Percentiles rank a stretch among this genome's conserved stretches.
Evolutionary conservation across 2,888 invertebrate species (phyloP).

Genomic region (Neria commutata): DNA sequence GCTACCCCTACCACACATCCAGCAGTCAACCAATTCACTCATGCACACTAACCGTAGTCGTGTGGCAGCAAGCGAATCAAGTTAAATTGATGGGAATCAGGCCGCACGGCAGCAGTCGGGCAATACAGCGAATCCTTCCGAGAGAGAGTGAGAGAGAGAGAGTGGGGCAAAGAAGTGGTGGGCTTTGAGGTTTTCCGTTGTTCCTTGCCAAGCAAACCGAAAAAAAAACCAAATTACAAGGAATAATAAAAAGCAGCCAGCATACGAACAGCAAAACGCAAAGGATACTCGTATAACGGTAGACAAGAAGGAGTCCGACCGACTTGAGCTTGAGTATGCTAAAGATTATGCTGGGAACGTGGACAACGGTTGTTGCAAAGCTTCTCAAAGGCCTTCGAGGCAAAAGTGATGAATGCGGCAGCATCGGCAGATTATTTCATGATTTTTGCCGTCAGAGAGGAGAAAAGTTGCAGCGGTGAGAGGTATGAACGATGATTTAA

Average conservation of each 20-base stretch:
- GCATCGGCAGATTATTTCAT: no score
- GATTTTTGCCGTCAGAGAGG: no score
- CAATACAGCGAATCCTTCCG: not conserved
- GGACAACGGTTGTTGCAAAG: constrained; percentile 8
- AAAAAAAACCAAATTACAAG: no score
- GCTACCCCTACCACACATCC: not conserved
- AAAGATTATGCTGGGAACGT: constrained; percentile 4
- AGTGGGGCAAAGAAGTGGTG: no score
- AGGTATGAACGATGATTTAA: no score
- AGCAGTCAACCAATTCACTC: not conserved
- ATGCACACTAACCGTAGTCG: constrained; percentile 6
- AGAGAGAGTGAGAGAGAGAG: not conserved
- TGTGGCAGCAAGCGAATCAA: constrained; percentile 10
- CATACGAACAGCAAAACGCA: no score
- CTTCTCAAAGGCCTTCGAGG: not conserved
- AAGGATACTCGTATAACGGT: no score
- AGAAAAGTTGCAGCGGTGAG: no score
- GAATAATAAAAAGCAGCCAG: no score
- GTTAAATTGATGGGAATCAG: constrained; percentile 29
- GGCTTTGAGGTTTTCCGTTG: no score
- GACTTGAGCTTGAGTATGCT: not conserved
- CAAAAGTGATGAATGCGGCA: not conserved
- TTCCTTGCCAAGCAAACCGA: no score
- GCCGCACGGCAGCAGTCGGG: constrained; percentile 14
- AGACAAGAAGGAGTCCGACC: not conserved